phyloP scores from a whole-genome alignment of 2,797 vertebrate species.

The Avahi laniger region DNA sequence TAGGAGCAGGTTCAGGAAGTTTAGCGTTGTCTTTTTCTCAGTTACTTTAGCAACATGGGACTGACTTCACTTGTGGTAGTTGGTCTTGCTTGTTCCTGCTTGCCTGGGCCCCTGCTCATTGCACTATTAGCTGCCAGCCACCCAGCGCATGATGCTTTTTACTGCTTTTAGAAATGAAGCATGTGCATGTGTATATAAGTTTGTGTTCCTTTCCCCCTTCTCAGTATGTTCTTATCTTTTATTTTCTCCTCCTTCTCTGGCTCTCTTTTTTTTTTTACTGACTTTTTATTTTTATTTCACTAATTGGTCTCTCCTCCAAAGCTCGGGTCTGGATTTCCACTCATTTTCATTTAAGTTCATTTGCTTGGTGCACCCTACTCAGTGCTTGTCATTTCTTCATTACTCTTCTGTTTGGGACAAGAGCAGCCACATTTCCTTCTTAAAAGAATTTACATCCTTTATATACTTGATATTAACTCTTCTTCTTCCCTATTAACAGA shows the following conservation, averaged over 20 bases:
- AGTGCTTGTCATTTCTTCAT: background rate
- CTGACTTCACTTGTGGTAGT: background rate
- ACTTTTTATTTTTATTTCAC: background rate
- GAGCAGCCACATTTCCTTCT: background rate
- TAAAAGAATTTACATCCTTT: background rate
- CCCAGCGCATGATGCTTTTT: background rate
- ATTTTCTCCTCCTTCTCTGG: background rate
- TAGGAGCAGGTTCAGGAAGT: background rate
- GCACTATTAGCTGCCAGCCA: background rate
- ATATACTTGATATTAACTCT: background rate
- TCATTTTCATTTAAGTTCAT: background rate
- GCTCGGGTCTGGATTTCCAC: background rate
- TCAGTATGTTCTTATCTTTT: background rate
- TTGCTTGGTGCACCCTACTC: background rate
- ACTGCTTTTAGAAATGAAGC: background rate
- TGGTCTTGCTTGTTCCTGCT: background rate
- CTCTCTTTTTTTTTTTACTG: background rate
- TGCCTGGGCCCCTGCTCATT: background rate
- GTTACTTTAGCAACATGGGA: background rate
- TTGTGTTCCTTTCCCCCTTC: background rate
- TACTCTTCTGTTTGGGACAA: background rate
- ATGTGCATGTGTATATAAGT: background rate
- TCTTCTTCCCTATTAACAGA: background rate
- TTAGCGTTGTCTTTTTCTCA: background rate
- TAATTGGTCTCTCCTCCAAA: background rate